Evolutionary conservation across 2,888 invertebrate species (phyloP).

Genomic region (Adela reaumurella): DNA sequence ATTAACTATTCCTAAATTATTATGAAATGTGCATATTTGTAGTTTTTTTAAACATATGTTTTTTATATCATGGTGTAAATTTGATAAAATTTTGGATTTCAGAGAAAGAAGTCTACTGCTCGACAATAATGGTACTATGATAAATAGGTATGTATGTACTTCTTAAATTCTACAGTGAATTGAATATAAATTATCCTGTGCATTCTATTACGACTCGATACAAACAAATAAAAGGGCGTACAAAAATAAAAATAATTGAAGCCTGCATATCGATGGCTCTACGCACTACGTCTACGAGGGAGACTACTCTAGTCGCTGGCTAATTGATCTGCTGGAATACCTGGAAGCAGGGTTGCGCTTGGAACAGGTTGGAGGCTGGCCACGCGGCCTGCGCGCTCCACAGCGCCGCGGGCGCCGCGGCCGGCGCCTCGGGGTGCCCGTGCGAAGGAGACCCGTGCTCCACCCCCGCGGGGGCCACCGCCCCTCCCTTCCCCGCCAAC

Average conservation of each 20-base stretch:
- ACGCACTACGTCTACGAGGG: conserved; percentile 17
- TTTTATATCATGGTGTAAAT: too few species aligned
- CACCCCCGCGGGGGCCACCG: conserved; percentile 17
- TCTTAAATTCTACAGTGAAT: too few species aligned
- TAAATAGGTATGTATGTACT: too few species aligned
- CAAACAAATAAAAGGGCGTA: not conserved
- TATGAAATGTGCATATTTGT: too few species aligned
- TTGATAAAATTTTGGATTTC: too few species aligned
- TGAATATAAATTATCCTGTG: not conserved
- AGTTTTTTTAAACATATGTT: too few species aligned
- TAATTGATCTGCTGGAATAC: conserved; percentile 58
- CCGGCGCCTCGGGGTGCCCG: conserved; percentile 13
- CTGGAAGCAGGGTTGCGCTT: conserved; percentile 52
- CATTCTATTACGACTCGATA: not conserved
- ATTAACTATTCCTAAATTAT: too few species aligned
- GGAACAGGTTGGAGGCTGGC: conserved; percentile 30
- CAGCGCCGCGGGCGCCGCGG: conserved; percentile 28
- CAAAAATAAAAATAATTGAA: not conserved
- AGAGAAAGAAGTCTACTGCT: too few species aligned
- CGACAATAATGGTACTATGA: too few species aligned
- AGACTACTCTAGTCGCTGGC: conserved; percentile 21
- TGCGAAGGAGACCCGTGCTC: conserved; percentile 15
- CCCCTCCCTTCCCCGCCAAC: conserved; percentile 23
- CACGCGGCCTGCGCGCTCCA: conserved; percentile 43
- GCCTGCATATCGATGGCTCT: not conserved